Evolutionary conservation across 53 echinoderm and acorn worm genomes (phyloP), one percentile per base, ranked within the genome.

Genomic region (Stichopus horrens): DNA sequence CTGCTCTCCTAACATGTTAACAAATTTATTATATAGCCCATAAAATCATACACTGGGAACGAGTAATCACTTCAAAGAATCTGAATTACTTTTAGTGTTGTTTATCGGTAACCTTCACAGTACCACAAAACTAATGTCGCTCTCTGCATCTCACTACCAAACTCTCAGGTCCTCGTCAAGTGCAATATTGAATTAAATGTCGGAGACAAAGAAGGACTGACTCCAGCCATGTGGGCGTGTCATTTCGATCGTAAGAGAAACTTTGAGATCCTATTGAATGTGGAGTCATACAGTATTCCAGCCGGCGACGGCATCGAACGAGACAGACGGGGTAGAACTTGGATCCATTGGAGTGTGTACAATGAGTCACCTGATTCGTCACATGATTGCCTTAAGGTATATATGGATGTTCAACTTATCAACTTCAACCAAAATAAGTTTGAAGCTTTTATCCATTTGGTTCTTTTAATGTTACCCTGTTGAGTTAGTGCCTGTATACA

Each of bases 141-240:
- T 67, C n/a, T 14, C 11, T n/a, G 11, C 1, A 67, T 83, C 73
- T 65, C 16, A 20, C 4, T 23, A 3, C 52, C 85, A 9, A 13
- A 11, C 66, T 54, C 55, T 19, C 71, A 93, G 95, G 75, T 92
- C 76, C 88, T 95, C 5, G 63, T 95, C 18, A 92, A 92, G 76
- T 80, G 86, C 74, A 74, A 91, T 77, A 90, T 94, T 37, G 57
- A 67, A 86, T 76, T 90, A 18, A 92, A 90, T 68, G 85, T 89
- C 18, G 59, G 92, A 6, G 96, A 96, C 71, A 76, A 90, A 54
- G 96, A 96, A 37, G 92, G 96, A 10, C 88, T 96, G 63, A 96
- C 96, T 21, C 94, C 96, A 20, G 92, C 96, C 68, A 96, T 96
- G 96, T 96, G 96, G 96, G 94, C 96, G 8, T 96, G 96, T 86